Evolutionary conservation across 2,113 vertebrate genomes (phyloP).

Genomic region (Tragulus kanchil): DNA sequence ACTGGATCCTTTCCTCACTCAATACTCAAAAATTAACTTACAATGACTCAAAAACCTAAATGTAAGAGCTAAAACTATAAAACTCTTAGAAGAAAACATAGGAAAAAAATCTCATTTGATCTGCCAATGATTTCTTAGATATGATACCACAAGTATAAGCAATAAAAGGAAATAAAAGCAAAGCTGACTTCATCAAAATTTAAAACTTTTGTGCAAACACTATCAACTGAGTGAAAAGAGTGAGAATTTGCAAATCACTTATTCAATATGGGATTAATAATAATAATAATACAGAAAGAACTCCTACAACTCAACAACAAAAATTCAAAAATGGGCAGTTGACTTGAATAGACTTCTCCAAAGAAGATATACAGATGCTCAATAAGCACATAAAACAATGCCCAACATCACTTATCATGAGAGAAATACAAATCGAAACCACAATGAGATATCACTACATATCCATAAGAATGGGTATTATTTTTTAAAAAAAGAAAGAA

Average conservation of each 20-base stretch:
- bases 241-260: neutral
- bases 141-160: neutral
- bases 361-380: neutral
- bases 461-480: neutral
- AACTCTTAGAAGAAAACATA: neutral
- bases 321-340: neutral
- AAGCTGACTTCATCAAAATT: neutral
- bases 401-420: neutral
- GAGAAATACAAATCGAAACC: slow-evolving; percentile 32
- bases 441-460: neutral
- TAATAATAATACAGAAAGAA: neutral
- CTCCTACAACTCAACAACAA: neutral
- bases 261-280: neutral
- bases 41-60: slow-evolving; percentile 1
- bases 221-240: neutral
- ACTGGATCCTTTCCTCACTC: neutral
- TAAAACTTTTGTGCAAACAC: neutral
- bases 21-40: neutral
- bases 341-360: neutral
- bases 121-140: neutral
- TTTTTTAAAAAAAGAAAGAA: neutral
- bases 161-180: neutral
- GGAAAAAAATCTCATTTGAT: neutral
- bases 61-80: neutral
- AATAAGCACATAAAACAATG: neutral